phyloP scores from a whole-genome alignment of 2,888 invertebrate species.

The Agrotis ipsilon region DNA sequence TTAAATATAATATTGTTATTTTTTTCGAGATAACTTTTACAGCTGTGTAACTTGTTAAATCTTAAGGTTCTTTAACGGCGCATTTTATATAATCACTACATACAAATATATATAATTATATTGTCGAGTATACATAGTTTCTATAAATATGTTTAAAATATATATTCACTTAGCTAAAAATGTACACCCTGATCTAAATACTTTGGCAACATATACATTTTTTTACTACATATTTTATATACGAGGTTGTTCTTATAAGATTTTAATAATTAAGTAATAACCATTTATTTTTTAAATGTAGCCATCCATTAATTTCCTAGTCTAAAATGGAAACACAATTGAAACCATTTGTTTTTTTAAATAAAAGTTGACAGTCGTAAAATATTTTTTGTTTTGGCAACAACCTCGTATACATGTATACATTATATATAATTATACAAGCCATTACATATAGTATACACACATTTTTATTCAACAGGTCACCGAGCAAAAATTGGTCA shows the following conservation, averaged over 20 bases:
- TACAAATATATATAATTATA: slow-evolving; percentile 17
- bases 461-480: slow-evolving; percentile 51
- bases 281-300: neutral
- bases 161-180: slow-evolving; percentile 49
- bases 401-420: slow-evolving; percentile 17
- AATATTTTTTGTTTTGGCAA: neutral
- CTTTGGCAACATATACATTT: slow-evolving; percentile 63
- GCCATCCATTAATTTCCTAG: neutral
- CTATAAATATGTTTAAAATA: slow-evolving; percentile 19
- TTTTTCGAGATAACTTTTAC: neutral
- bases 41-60: neutral
- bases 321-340: neutral
- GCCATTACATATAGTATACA: slow-evolving; percentile 45
- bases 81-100: neutral
- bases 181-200: slow-evolving; percentile 75
- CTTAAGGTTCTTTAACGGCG: slow-evolving; percentile 3
- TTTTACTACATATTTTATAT: slow-evolving; percentile 11
- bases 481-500: slow-evolving; percentile 70
- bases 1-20: neutral
- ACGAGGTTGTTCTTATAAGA: slow-evolving; percentile 6
- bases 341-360: neutral
- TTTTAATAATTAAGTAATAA: neutral
- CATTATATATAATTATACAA: slow-evolving; percentile 27
- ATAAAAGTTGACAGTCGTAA: neutral
- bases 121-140: slow-evolving; percentile 22